Percentiles rank a stretch among this genome's conserved stretches.
Evolutionary conservation across 2,888 invertebrate genomes (phyloP).

Genomic region (Tolmerus cingulatus): DNA sequence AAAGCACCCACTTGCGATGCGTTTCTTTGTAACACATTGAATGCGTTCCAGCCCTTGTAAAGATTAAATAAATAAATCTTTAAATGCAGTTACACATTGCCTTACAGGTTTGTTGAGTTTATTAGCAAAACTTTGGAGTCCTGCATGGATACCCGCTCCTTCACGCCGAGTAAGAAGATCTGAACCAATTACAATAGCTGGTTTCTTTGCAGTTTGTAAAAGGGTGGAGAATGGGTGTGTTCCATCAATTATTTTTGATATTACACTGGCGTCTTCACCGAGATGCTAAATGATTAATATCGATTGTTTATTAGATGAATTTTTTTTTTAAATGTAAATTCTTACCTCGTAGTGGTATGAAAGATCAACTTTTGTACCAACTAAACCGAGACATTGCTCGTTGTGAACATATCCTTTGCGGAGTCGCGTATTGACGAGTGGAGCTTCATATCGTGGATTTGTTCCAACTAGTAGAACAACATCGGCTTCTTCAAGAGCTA

Average conservation of each 20-base stretch:
- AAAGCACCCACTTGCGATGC: slow-evolving; percentile 94
- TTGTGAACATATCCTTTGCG: slow-evolving; percentile 96
- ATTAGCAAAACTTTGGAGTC: slow-evolving; percentile 77
- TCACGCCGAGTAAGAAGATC: slow-evolving; percentile 81
- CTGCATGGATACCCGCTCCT: slow-evolving; percentile 78
- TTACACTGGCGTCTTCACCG: slow-evolving; percentile 78
- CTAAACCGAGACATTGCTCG: slow-evolving; percentile 83
- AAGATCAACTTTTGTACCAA: slow-evolving; percentile 92
- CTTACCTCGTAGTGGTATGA: slow-evolving; percentile 86
- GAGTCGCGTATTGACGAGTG: slow-evolving; percentile 92
- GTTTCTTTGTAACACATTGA: slow-evolving; percentile 94
- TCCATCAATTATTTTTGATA: slow-evolving; percentile 79
- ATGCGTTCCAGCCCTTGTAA: slow-evolving; percentile 74
- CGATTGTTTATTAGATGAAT: not conserved
- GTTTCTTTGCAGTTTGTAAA: slow-evolving; percentile 81
- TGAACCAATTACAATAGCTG: slow-evolving; percentile 92
- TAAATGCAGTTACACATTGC: slow-evolving; percentile 60
- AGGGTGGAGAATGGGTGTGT: slow-evolving; percentile 74
- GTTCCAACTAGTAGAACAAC: slow-evolving; percentile 92
- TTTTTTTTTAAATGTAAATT: slow-evolving; percentile 43
- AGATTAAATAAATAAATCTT: not conserved
- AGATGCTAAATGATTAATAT: slow-evolving; percentile 70
- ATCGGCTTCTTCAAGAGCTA: slow-evolving; percentile 92
- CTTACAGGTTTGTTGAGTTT: slow-evolving; percentile 67
- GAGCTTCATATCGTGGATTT: slow-evolving; percentile 97